Base-by-base conservation (phyloP, 2,797 vertebrate genomes). In the Micropoecilia bifurca region DNA sequence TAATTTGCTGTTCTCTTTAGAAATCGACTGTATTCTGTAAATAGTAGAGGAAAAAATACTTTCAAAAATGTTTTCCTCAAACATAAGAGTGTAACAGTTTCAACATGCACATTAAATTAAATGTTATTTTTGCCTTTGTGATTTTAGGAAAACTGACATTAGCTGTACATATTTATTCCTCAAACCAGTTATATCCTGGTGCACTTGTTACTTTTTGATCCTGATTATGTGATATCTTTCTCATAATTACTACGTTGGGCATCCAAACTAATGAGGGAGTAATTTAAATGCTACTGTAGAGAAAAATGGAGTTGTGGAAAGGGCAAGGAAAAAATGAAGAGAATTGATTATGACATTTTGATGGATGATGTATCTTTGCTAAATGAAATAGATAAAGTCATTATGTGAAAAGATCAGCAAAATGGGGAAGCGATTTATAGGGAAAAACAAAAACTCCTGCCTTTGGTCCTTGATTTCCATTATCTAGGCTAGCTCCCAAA, bases 401-500 rank as follows among this genome's bases (percentile, higher is more conserved):
- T 68, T 48, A 36, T 73, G 36, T 73, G 1, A 71, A 28, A 78
- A 71, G 74, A 66, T 78, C 33, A 81, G 48, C 71, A 72, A 45
- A 47, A 55, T 69, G n/a, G 45, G 53, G 45, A 81, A 81, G 81
- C 76, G 69, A 81, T 48, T 79, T 83, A 78, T 82, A 63, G 10
- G 73, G 71, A 84, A 63, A 78, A 73, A 73, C 59, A 74, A 77
- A 87, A 85, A 73, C 16, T 47, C 43, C 68, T 22, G 75, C 61
- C 77, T 80, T 57, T 74, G 66, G 74, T 84, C 41, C 81, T 77
- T 77, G 86, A 79, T 89, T 77, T 94, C 82, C 77, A 91, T 91
- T 91, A 93, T 93, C 91, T 86, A 93, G 47, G 0, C 4, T 47
- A 75, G 25, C 77, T 80, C 80, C 78, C 73, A 86, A 72, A 82